Percentiles rank a stretch among this genome's conserved stretches.
Conservation (phyloP, 2,797 vertebrate species). For the Buceros bicornis region DNA sequence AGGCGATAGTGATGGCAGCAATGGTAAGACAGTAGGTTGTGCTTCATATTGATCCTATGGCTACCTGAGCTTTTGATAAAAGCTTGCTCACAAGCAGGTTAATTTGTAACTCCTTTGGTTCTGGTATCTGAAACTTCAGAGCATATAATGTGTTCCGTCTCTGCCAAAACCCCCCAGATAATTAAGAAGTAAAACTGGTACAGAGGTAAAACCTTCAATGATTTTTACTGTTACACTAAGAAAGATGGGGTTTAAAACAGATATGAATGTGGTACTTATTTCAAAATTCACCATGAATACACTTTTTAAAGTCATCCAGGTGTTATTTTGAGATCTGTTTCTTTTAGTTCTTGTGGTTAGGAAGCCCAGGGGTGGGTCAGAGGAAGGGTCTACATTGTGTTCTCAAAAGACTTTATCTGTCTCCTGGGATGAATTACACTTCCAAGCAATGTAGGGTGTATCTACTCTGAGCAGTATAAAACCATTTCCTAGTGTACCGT, state of each 20-base stretch:
- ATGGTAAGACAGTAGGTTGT: conserved; percentile 8
- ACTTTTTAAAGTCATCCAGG: background rate
- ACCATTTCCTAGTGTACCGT: background rate
- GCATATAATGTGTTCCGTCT: background rate
- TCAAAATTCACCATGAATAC: background rate
- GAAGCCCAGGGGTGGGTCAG: background rate
- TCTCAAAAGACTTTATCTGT: background rate
- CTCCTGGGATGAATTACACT: background rate
- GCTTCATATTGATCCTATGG: background rate
- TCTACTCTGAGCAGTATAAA: background rate
- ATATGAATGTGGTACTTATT: background rate
- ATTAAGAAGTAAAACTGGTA: background rate
- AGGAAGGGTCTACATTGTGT: background rate
- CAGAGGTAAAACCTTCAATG: background rate
- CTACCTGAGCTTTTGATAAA: background rate
- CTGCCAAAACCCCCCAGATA: accelerated
- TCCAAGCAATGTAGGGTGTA: background rate
- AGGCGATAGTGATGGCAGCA: background rate
- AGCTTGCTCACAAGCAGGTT: background rate
- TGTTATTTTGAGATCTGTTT: background rate
- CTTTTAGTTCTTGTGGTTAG: background rate
- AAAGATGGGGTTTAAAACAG: background rate
- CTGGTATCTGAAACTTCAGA: background rate
- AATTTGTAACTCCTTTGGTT: background rate
- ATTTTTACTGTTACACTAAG: background rate